A percentile compares a stretch with the other conserved stretches of the same genome.
Evolutionary conservation across 2,113 vertebrate genomes (phyloP).

Genomic region (Himantopus leucocephalus): DNA sequence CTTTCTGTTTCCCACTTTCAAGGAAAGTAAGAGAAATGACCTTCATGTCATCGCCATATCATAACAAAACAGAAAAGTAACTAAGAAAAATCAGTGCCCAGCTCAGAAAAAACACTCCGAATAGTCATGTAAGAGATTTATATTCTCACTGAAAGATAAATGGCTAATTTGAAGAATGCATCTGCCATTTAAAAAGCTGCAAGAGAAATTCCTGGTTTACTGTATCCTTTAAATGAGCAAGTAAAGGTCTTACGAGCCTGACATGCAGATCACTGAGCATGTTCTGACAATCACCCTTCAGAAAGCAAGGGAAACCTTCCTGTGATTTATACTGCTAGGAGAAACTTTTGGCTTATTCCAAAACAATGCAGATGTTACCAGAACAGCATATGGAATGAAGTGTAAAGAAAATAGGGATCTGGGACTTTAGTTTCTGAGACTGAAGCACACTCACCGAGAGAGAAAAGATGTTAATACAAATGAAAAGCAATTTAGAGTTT

Average conservation of each 20-base stretch:
- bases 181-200: not conserved
- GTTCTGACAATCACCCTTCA: not conserved
- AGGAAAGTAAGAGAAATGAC: not conserved
- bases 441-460: not conserved
- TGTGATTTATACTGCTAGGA: not conserved
- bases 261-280: not conserved
- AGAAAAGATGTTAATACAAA: constrained; percentile 8
- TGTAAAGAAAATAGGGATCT: not conserved
- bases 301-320: not conserved
- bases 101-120: not conserved
- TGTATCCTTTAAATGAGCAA: not conserved
- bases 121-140: not conserved
- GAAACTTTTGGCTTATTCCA: not conserved
- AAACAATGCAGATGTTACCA: not conserved
- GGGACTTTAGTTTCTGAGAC: not conserved
- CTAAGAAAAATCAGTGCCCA: not conserved
- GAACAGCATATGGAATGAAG: not conserved
- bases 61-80: not conserved
- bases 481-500: constrained; percentile 15
- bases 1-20: not conserved
- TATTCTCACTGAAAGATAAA: not conserved
- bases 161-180: not conserved
- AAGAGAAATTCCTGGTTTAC: not conserved
- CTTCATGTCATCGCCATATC: not conserved
- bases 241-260: not conserved